Conservation (phyloP, 2,888 invertebrate genomes). For the Sinodicranocentrus sp. region DNA sequence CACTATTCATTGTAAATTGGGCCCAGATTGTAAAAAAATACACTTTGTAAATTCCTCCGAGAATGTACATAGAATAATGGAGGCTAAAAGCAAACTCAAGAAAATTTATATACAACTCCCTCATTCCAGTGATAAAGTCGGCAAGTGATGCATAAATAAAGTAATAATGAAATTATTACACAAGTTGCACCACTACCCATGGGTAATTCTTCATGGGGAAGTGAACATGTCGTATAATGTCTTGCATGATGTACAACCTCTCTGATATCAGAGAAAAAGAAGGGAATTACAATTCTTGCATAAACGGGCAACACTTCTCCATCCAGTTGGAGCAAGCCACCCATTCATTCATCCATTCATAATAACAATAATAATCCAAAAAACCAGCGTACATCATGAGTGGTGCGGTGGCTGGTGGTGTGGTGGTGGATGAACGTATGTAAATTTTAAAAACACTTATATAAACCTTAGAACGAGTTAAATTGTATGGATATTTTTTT, state of each 20-base stretch:
- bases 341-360: background rate
- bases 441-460: too few species aligned
- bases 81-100: too few species aligned
- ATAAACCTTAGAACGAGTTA: background rate
- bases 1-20: too few species aligned
- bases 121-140: constrained; percentile 23
- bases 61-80: too few species aligned
- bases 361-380: background rate
- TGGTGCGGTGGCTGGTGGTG: too few species aligned
- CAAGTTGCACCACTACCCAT: background rate
- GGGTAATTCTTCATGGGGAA: constrained; percentile 12
- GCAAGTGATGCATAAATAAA: constrained; percentile 26
- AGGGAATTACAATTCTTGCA: too few species aligned
- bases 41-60: too few species aligned
- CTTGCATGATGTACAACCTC: background rate
- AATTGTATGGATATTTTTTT: constrained; percentile 3
- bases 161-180: constrained; percentile 32
- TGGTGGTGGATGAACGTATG: too few species aligned
- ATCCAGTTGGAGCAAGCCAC: background rate
- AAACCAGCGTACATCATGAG: too few species aligned
- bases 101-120: background rate
- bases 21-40: too few species aligned
- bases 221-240: background rate
- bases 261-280: background rate
- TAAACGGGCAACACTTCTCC: too few species aligned